These are phyloP conservation scores for Myzus persicae DNA, from an alignment of 1,140 invertebrate species.

Conservation along the genomic window DNA sequence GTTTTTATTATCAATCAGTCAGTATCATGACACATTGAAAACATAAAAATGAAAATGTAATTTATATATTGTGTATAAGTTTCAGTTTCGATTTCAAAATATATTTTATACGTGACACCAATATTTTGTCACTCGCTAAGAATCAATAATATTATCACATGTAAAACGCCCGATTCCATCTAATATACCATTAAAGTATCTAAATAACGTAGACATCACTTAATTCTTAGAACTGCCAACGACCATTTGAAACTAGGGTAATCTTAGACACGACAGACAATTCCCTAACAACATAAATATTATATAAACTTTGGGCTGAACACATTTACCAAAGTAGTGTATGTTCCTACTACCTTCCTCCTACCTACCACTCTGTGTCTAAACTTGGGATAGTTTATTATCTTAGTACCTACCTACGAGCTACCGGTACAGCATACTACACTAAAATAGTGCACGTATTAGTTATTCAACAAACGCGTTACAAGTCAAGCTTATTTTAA, in stretches of 20 bases:
- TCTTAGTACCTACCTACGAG: neutral
- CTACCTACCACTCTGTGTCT: neutral
- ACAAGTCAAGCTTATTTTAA: neutral
- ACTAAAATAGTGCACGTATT: neutral
- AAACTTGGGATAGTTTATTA: constrained; percentile 18
- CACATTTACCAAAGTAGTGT: neutral
- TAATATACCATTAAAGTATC: too few species aligned
- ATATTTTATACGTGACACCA: neutral
- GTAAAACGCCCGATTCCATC: neutral
- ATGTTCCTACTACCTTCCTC: neutral
- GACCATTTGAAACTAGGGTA: neutral
- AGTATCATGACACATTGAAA: neutral
- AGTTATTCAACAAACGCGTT: neutral
- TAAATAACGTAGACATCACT: too few species aligned
- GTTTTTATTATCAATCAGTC: constrained; percentile 36
- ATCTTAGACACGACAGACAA: neutral
- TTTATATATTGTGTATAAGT: neutral
- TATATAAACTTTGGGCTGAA: neutral
- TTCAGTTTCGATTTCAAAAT: neutral
- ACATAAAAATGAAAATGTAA: neutral
- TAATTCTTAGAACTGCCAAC: neutral
- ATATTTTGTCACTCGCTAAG: neutral
- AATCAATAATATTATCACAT: neutral
- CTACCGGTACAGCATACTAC: neutral
- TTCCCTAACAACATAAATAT: constrained; percentile 1